phyloP scores from a whole-genome alignment of 2,888 invertebrate genomes.

The Nomada lathburiana region DNA sequence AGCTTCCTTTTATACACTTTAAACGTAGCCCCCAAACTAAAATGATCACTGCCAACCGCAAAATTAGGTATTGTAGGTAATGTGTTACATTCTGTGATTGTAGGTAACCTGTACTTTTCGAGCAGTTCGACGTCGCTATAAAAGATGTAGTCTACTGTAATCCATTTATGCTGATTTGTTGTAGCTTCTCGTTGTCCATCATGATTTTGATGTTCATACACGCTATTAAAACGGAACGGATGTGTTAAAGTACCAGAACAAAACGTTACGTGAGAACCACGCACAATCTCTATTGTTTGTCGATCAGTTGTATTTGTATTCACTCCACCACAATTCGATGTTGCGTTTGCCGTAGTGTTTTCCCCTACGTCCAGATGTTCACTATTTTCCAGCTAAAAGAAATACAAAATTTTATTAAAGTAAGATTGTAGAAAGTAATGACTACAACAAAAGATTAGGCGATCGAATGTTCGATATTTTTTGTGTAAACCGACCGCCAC shows the following conservation, averaged over 20 bases:
- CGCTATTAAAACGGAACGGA: conserved; percentile 88
- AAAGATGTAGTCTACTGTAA: conserved; percentile 96
- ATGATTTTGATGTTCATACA: conserved; percentile 87
- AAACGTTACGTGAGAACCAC: conserved; percentile 83
- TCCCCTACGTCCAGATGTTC: conserved; percentile 44
- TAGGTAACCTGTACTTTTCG: conserved; percentile 88
- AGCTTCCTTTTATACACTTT: conserved; percentile 84
- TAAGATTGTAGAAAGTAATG: background rate
- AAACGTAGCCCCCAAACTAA: conserved; percentile 91
- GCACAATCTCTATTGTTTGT: conserved; percentile 75
- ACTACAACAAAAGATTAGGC: background rate
- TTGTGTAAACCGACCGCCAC: background rate
- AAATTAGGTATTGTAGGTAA: conserved; percentile 90
- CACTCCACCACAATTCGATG: conserved; percentile 40
- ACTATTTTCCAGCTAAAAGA: conserved; percentile 72
- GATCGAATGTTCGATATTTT: background rate
- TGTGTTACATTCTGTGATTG: conserved; percentile 86
- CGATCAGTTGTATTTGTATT: conserved; percentile 63
- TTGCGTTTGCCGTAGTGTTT: conserved; percentile 12
- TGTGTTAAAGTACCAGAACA: conserved; percentile 88
- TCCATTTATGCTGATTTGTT: conserved; percentile 91
- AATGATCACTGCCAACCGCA: conserved; percentile 92
- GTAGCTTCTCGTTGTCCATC: conserved; percentile 87
- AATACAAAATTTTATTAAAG: background rate
- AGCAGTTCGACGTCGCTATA: conserved; percentile 87